Evolutionary conservation across 1,140 invertebrate genomes (phyloP).

Genomic region (Gonioctena quinquepunctata): DNA sequence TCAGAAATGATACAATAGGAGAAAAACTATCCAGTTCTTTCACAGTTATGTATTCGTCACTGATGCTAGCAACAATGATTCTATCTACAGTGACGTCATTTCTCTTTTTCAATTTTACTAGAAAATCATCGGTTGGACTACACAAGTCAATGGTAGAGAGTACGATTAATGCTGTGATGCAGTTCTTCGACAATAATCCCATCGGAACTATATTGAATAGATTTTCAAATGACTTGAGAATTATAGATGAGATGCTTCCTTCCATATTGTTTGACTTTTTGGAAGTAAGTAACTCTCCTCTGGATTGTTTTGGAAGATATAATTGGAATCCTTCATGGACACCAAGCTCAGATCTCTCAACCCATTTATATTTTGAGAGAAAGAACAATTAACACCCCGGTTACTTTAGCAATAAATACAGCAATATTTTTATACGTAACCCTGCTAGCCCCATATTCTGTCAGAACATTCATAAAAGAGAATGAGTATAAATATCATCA

Average conservation of each 20-base stretch:
- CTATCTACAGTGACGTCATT: constrained; percentile 3
- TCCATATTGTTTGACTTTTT: constrained; percentile 7
- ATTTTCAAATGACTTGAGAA: constrained; percentile 44
- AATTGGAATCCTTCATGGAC: not conserved
- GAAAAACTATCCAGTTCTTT: not conserved
- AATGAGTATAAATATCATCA: too few relatives aligned
- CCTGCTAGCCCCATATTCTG: too few relatives aligned
- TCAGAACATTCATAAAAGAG: too few relatives aligned
- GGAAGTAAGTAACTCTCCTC: constrained; percentile 1
- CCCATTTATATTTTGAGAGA: not conserved
- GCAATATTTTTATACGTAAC: too few relatives aligned
- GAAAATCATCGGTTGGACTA: constrained; percentile 34
- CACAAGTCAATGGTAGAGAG: constrained; percentile 37
- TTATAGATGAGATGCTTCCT: constrained; percentile 58
- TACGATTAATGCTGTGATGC: constrained; percentile 37
- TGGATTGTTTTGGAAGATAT: not conserved
- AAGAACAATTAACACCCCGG: not conserved
- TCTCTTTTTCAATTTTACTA: constrained; percentile 28
- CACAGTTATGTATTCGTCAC: not conserved
- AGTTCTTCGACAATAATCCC: constrained; percentile 44
- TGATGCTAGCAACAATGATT: not conserved
- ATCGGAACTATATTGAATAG: constrained; percentile 48
- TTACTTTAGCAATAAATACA: too few relatives aligned
- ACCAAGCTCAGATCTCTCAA: not conserved
- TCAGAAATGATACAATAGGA: not conserved